Base-by-base conservation (phyloP, 2,797 vertebrate species). In the Sitta carolinensis region DNA sequence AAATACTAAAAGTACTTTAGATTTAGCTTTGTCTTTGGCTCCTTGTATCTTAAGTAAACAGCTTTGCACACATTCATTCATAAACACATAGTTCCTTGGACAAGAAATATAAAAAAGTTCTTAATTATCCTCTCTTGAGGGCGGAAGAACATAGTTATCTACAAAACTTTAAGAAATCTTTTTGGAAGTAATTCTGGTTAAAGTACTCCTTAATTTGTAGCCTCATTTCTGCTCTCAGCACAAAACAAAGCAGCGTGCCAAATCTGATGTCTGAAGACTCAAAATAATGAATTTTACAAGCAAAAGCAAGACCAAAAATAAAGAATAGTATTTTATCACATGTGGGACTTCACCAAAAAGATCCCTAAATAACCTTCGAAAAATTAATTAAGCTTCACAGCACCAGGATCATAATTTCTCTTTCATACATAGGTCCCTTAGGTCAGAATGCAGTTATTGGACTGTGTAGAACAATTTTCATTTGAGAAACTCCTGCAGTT, bases 331-430 rank as follows among this genome's bases (percentile, higher is more conserved):
- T n/a, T 62, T 10, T 59, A 91, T 82, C 55, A 64, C 42, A 29
- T 34, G 20, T 67, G 42, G 78, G 45, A 82, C 45, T 87, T 76
- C 36, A 84, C 48, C 18, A 42, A 72, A 79, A 90, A 79, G 47
- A 45, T 69, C 32, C 13, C 54, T 79, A 74, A 90, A 84, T 63
- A 91, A 61, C 63, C 30, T 63, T 79, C 12, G 82, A 82, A 86
- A 94, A 79, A 84, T 79, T 90, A 94, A 95, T 80, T 92, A 92
- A 72, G 25, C 40, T 91, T 92, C 58, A 64, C 21, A 79, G 78
- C 34, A 85, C 19, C 48, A 76, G 52, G 16, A 79, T 90, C 57
- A 63, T 54, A 79, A 93, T 89, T 82, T 63, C n/a, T 77, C 55
- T 72, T 77, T 83, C 3, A 5, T 18, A 73, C 10, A 14, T 16